Base-by-base conservation (phyloP, 1,140 invertebrate species). In the Drosophila pallidifrons region DNA sequence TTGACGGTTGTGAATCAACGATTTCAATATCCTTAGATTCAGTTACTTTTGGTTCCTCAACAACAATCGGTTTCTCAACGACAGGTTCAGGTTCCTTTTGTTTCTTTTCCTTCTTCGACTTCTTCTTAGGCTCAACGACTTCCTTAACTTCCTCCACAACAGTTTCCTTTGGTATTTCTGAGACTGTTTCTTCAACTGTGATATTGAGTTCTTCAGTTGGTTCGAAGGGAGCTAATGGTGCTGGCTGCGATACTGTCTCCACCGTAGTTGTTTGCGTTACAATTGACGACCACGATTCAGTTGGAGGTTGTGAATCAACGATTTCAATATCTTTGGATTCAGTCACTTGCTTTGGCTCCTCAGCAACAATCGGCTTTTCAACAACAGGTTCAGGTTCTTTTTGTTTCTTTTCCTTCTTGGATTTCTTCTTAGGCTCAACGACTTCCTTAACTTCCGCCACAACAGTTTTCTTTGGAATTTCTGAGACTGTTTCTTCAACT, bases 181-280 rank as follows among this genome's bases (percentile, higher is more conserved):
- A 7, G 5, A 51, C 16, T n/a, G 47, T 32, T 75, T 75, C 58
- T 47, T 61, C 2, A 20, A 13, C n/a, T 57, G 55, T 51, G n/a
- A 51, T 30, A 46, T 41, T 70, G 1, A 67, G 38, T 6, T 63
- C 46, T 16, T 70, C 66, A 1, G 5, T 45, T 10, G 51, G 8
- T 28, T 41, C 58, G n/a, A 72, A 66, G 11, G 45, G 61, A 43
- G 46, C 55, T 49, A 67, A 52, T 4, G 61, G 46, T 11, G 63
- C 45, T 3, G 28, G 7, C 25, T 60, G 32, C 2, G 43, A 13
- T 43, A 11, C 1, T 41, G 41, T 16, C 5, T 38, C 10, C 8
- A 20, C 15, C 15, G 15, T 1, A 3, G 10, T 45, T 8, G 38
- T 25, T 15, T 13, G 20, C 3, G 30, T 55, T 11, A 11, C 38